A percentile compares a stretch with the other conserved stretches of the same genome.
These are phyloP conservation scores for Sesia bembeciformis DNA, from an alignment of 2,888 invertebrate genomes.

Conservation along the genomic window DNA sequence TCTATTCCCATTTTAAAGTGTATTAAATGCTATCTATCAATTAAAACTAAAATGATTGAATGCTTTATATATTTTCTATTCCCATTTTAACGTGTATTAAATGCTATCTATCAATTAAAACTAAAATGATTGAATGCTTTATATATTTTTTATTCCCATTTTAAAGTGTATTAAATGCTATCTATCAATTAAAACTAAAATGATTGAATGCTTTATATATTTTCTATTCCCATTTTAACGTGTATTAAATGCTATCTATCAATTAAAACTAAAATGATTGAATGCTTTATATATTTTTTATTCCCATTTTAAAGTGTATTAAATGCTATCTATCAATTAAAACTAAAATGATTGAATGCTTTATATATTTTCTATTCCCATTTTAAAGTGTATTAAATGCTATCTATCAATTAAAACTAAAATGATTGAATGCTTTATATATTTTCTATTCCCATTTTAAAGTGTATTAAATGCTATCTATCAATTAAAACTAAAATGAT, in stretches of 20 bases:
- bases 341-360: background rate
- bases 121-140: background rate
- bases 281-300: no score
- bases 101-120: constrained; percentile 1
- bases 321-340: constrained; percentile 1
- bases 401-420: constrained; percentile 1
- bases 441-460: no score
- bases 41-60: constrained; percentile 1
- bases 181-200: constrained; percentile 2
- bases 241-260: constrained; percentile 8
- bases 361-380: no score
- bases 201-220: background rate
- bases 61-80: no score
- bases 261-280: constrained; percentile 1
- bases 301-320: no score
- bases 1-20: no score
- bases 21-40: constrained; percentile 8
- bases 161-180: constrained; percentile 7
- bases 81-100: no score
- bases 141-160: no score
- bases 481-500: constrained; percentile 1
- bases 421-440: background rate
- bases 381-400: constrained; percentile 8
- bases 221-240: no score
- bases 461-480: constrained; percentile 7